These are phyloP conservation scores for Drosophila melanica DNA, from an alignment of 1,140 invertebrate genomes.

Conservation along the genomic window DNA sequence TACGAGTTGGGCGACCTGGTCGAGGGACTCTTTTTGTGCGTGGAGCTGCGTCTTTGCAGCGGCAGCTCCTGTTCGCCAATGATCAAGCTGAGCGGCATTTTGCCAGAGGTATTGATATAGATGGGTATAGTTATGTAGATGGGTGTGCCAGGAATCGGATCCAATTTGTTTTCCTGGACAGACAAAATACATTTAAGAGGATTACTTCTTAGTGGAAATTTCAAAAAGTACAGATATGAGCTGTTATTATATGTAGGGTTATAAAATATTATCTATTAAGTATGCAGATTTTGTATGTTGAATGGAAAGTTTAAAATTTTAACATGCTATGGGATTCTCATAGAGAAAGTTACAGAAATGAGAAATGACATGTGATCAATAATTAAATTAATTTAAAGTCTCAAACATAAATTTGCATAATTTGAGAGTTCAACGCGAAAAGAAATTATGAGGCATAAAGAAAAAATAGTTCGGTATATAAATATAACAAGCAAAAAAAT, in stretches of 20 bases:
- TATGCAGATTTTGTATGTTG: no score
- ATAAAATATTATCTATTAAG: no score
- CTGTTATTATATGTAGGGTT: no score
- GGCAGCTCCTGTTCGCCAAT: conserved; percentile 61
- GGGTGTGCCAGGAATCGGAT: conserved; percentile 21
- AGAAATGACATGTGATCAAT: neutral
- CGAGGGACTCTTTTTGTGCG: conserved; percentile 17
- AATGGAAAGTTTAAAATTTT: no score
- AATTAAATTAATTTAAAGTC: neutral
- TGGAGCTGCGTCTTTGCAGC: conserved; percentile 21
- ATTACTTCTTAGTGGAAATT: no score
- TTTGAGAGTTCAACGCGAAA: neutral
- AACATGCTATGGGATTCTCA: no score
- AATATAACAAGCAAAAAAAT: no score
- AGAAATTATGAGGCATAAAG: neutral
- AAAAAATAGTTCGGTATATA: no score
- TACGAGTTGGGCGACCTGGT: conserved; percentile 66
- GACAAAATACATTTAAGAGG: no score
- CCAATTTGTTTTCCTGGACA: neutral
- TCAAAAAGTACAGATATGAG: no score
- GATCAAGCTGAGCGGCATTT: conserved; percentile 53
- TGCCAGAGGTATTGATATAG: conserved; percentile 63
- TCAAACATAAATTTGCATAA: neutral
- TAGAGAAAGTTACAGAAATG: neutral
- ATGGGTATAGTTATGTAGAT: conserved; percentile 78